Conservation (phyloP, 2,888 invertebrate genomes). For the Limnephilus auricula region DNA sequence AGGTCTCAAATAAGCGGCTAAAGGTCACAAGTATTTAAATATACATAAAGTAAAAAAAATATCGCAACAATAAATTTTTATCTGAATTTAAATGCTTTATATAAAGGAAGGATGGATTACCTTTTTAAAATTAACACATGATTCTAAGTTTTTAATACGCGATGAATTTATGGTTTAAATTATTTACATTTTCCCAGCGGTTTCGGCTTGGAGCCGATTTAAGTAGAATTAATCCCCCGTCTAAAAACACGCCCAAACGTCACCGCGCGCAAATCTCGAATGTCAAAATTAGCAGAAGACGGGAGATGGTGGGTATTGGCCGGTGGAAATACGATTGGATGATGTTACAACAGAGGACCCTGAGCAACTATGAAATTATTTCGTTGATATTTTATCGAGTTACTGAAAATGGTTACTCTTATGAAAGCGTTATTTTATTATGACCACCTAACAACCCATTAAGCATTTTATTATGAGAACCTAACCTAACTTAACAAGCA, state of each 20-base stretch:
- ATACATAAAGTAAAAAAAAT: not conserved
- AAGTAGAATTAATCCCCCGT: not conserved
- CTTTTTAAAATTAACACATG: not conserved
- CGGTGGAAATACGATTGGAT: not conserved
- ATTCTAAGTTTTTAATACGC: not conserved
- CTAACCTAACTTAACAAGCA: no score
- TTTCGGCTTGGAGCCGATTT: conserved; percentile 6
- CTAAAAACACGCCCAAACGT: conserved; percentile 38
- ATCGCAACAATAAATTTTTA: not conserved
- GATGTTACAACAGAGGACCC: not conserved
- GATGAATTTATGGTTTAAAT: not conserved
- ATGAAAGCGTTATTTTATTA: no score
- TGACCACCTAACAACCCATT: no score
- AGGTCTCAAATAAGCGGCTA: not conserved
- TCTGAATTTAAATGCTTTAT: not conserved
- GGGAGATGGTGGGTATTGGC: conserved; percentile 59
- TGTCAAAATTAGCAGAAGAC: conserved; percentile 60
- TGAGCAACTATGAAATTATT: not conserved
- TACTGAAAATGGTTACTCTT: no score
- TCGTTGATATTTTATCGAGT: no score
- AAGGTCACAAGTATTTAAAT: conserved; percentile 2
- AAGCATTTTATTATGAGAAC: no score
- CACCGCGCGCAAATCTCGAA: conserved; percentile 50
- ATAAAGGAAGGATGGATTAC: not conserved
- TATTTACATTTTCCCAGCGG: conserved; percentile 2